These are phyloP conservation scores for Antedon mediterranea DNA, from an alignment of 53 echinoderm and acorn worm species.

Conservation along the genomic window DNA sequence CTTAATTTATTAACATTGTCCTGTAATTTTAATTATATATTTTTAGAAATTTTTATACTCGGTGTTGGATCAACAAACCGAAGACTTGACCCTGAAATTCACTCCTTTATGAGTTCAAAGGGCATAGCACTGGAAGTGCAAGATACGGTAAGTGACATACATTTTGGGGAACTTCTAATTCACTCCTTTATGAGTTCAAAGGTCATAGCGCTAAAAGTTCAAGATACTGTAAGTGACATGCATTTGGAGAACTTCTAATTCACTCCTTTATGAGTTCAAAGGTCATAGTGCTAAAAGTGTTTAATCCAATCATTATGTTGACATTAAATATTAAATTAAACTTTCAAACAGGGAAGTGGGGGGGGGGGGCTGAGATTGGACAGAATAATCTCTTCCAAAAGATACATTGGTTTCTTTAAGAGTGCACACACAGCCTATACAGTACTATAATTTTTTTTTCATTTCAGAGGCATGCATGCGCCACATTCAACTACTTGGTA, in stretches of 20 bases:
- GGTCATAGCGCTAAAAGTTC: slow-evolving; percentile 89
- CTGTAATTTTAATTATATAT: neutral
- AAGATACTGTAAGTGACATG: too few species aligned
- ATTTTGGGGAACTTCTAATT: slow-evolving; percentile 59
- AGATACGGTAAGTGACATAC: slow-evolving; percentile 87
- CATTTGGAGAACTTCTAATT: too few species aligned
- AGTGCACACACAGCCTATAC: neutral
- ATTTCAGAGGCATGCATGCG: slow-evolving; percentile 76
- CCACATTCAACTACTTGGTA: slow-evolving; percentile 78
- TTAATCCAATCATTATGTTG: too few species aligned
- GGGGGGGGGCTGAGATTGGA: too few species aligned
- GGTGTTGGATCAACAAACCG: slow-evolving; percentile 56
- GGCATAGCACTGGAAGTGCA: slow-evolving; percentile 95
- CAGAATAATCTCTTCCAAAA: too few species aligned
- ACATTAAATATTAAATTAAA: too few species aligned
- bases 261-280: too few species aligned
- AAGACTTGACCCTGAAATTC: slow-evolving; percentile 60
- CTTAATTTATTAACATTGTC: neutral
- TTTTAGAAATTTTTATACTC: slow-evolving; percentile 74
- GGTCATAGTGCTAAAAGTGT: too few species aligned
- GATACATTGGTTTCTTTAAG: neutral
- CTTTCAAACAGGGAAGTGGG: too few species aligned
- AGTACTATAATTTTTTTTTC: neutral
- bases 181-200: slow-evolving; percentile 85
- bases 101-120: slow-evolving; percentile 81